These are phyloP conservation scores for Copidosoma floridanum DNA, from an alignment of 1,140 invertebrate species.

Conservation along the genomic window DNA sequence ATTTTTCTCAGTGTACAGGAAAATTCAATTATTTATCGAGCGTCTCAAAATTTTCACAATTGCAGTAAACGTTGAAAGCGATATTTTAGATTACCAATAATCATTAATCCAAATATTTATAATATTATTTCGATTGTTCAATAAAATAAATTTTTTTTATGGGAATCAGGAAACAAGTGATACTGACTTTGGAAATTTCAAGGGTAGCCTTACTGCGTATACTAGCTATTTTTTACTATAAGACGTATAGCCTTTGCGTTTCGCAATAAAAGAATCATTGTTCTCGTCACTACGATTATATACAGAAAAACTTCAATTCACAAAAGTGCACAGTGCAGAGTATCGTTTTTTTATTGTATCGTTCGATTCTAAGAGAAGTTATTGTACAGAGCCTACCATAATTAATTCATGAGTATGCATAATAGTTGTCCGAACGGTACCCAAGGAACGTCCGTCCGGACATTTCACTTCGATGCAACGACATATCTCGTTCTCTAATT, in stretches of 20 bases:
- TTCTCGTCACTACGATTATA: slow-evolving; percentile 29
- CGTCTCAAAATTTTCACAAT: too few relatives aligned
- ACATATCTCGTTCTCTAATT: not conserved
- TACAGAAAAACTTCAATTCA: slow-evolving; percentile 47
- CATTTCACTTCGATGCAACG: not conserved
- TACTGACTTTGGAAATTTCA: too few relatives aligned
- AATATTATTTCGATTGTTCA: too few relatives aligned
- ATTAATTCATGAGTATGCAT: slow-evolving; percentile 5
- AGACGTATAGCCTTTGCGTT: slow-evolving; percentile 23
- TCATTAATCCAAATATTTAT: too few relatives aligned
- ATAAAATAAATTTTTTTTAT: too few relatives aligned
- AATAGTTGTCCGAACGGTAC: slow-evolving; percentile 8
- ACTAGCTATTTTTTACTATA: too few relatives aligned
- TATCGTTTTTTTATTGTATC: slow-evolving; percentile 30
- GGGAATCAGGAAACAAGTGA: too few relatives aligned
- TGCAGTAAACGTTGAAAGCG: too few relatives aligned
- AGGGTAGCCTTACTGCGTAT: too few relatives aligned
- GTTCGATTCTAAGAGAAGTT: slow-evolving; percentile 3
- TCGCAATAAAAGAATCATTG: slow-evolving; percentile 22
- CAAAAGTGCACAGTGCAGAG: slow-evolving; percentile 52
- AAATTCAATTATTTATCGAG: too few relatives aligned
- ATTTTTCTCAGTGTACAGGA: too few relatives aligned
- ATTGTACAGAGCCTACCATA: slow-evolving; percentile 1
- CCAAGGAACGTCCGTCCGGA: slow-evolving; percentile 6
- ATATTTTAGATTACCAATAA: too few relatives aligned